Evolutionary conservation across 2,888 invertebrate genomes (phyloP), one percentile per base, ranked within the genome.

Genomic region (Scaptodrosophila latifasciaeformis): DNA sequence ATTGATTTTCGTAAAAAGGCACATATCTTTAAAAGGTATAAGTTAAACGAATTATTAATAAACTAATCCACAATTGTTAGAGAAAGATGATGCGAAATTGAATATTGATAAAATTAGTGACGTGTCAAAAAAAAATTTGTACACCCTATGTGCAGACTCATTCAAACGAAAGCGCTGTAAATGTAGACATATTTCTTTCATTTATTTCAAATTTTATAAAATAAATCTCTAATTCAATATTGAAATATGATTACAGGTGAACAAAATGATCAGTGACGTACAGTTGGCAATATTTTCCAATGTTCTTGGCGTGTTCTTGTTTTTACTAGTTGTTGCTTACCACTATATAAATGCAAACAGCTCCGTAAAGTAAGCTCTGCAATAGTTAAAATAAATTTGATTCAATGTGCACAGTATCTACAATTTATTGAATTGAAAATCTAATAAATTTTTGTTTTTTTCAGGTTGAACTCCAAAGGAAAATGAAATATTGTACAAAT

Each of bases 251-350:
- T 6, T 31, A 10, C 13, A 12, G 4, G 0, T 1, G 9, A 1
- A 24, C n/a, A 80, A 72, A 77, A 98, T 98, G 98, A 96, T 99
- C 70, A 96, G 97, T 1, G 98, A 99, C 85, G 93, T 98, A 35
- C 98, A 99, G 87, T 88, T 99, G 70, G 97, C 97, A 0, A 92
- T 98, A 54, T 96, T 98, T 88, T 96, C 97, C 67, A 99, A 99
- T 87, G 93, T 97, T 63, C 88, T 98, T 65, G 98, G 98, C 65
- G 96, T 98, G 2, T 93, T 95, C 0, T 88, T 96, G 31, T 95
- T 98, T 82, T 89, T 98, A 46, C 87, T 98, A 70, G 97, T 99
- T n/a, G 96, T 99, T 44, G 88, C 97, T 1, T 99, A 96, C 85
- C 98, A 99, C 84, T 99, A 98, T 84, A 96, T 98, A 49, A 93